phyloP scores from a whole-genome alignment of 2,888 invertebrate species.

The Drosophila neutralis region DNA sequence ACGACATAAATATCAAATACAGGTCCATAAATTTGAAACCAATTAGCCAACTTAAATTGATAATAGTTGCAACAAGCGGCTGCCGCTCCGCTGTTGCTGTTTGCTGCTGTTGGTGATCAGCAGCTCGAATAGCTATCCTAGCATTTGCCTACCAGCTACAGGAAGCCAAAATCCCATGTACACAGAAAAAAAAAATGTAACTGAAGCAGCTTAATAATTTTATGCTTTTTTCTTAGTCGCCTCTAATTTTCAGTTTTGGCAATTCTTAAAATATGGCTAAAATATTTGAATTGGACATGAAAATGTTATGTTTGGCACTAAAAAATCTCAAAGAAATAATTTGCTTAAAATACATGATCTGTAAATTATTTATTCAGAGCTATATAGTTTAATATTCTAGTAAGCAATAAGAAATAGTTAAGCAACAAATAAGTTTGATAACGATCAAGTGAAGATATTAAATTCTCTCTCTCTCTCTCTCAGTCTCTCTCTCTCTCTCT shows the following conservation, averaged over 20 bases:
- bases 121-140: slow-evolving; percentile 50
- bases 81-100: slow-evolving; percentile 31
- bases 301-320: background rate
- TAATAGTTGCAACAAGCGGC: slow-evolving; percentile 78
- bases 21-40: slow-evolving; percentile 84
- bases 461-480: background rate
- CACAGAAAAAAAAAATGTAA: background rate
- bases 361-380: background rate
- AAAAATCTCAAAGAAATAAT: background rate
- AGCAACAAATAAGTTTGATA: background rate
- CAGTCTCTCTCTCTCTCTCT: no score
- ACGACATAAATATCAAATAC: slow-evolving; percentile 84
- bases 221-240: background rate
- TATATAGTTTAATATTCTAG: background rate
- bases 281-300: background rate
- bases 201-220: background rate
- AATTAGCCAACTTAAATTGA: slow-evolving; percentile 84
- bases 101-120: slow-evolving; percentile 39
- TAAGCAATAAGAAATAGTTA: background rate
- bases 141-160: slow-evolving; percentile 69
- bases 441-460: background rate
- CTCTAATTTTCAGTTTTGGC: background rate
- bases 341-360: background rate
- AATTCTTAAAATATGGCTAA: background rate
- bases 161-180: slow-evolving; percentile 56